Conservation (phyloP, 92 coral and sea anemone genomes). For the Blastomussa wellsi region DNA sequence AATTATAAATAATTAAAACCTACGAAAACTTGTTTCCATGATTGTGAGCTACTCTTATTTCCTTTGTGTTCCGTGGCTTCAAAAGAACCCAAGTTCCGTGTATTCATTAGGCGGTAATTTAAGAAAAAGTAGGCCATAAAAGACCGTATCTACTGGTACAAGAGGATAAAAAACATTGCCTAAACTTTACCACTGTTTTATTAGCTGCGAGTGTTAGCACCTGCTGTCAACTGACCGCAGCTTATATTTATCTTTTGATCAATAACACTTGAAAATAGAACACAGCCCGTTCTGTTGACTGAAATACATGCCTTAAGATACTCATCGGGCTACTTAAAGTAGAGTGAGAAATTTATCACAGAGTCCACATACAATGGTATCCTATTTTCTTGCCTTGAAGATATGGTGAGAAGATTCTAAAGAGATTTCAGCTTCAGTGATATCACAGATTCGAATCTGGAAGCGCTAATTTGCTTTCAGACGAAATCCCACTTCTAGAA, state of each 20-base stretch:
- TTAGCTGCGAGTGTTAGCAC: constrained; percentile 37
- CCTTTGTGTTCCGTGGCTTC: background rate
- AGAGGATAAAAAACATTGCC: constrained; percentile 46
- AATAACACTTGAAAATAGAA: constrained; percentile 27
- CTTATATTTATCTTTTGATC: constrained; percentile 20
- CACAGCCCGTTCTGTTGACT: constrained; percentile 31
- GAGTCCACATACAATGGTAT: background rate
- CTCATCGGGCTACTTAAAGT: background rate
- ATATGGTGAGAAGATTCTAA: background rate
- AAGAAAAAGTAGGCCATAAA: constrained; percentile 23
- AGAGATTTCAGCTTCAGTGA: background rate
- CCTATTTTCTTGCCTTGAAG: background rate
- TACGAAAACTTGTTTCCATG: constrained; percentile 22
- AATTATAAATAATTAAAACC: constrained; percentile 51
- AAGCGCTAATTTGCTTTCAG: constrained; percentile 39
- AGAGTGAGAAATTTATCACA: background rate
- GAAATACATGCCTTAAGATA: constrained; percentile 18
- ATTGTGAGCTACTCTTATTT: background rate
- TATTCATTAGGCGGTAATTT: constrained; percentile 22
- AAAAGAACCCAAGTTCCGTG: background rate
- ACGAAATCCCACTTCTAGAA: constrained; percentile 16
- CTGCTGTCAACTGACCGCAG: constrained; percentile 43
- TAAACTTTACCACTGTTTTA: constrained; percentile 52
- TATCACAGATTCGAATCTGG: background rate
- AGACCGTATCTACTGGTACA: constrained; percentile 24